These are phyloP conservation scores for Channa argus DNA, from an alignment of 2,113 vertebrate species.

Conservation along the genomic window DNA sequence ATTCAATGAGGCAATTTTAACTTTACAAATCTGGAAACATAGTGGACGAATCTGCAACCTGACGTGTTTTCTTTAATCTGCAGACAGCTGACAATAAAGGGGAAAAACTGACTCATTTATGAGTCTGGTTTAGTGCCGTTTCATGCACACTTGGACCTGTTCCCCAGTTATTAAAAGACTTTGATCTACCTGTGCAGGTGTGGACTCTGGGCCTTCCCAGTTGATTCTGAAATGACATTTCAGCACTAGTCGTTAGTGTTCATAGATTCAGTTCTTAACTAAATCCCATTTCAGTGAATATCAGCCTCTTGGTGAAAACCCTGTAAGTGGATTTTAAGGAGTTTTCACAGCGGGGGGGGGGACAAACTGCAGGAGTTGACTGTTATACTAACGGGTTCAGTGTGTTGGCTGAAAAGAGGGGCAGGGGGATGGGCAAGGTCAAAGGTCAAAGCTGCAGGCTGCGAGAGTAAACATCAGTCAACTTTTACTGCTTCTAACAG, in stretches of 20 bases:
- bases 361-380: background rate
- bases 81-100: too few relatives aligned
- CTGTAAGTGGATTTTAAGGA: background rate
- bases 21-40: too few relatives aligned
- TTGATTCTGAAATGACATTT: background rate
- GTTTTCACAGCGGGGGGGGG: background rate
- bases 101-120: constrained; percentile 1
- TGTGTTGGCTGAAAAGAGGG: background rate
- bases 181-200: constrained; percentile 59
- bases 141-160: constrained; percentile 45
- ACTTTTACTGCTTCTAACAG: constrained; percentile 28
- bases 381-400: constrained; percentile 11
- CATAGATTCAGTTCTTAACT: too few relatives aligned
- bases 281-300: too few relatives aligned
- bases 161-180: constrained; percentile 15
- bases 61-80: too few relatives aligned
- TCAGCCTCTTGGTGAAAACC: too few relatives aligned
- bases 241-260: too few relatives aligned
- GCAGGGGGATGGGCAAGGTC: constrained; percentile 51
- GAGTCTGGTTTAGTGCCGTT: constrained; percentile 22
- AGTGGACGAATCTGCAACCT: too few relatives aligned
- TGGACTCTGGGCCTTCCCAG: constrained; percentile 19
- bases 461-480: constrained; percentile 63
- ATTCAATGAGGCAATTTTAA: too few relatives aligned
- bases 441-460: constrained; percentile 60